Conservation (phyloP, 2,888 invertebrate genomes). For the Amiota mariae region DNA sequence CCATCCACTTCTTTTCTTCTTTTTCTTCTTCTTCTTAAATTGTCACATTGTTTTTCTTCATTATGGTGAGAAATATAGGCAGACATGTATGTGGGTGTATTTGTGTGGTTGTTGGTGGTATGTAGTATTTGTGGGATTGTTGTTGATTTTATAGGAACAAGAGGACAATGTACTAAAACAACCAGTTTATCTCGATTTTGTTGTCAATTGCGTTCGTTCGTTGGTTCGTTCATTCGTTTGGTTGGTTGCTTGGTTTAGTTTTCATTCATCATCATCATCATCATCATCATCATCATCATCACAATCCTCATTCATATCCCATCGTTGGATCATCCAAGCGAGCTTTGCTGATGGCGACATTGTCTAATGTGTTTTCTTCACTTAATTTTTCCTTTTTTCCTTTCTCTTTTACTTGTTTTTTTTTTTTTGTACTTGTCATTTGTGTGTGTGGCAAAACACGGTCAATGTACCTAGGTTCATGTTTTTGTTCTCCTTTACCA, state of each 20-base stretch:
- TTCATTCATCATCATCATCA: too few species aligned
- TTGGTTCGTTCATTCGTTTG: too few species aligned
- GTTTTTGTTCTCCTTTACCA: too few species aligned
- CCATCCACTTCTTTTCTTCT: too few species aligned
- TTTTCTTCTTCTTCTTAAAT: too few species aligned
- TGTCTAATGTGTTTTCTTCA: not conserved
- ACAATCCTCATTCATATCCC: too few species aligned
- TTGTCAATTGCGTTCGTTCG: slow-evolving; percentile 3
- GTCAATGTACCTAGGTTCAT: slow-evolving; percentile 20
- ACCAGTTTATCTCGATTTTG: slow-evolving; percentile 30
- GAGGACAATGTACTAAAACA: not conserved
- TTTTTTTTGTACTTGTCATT: not conserved
- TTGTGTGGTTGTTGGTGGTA: not conserved
- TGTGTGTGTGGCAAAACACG: slow-evolving; percentile 11
- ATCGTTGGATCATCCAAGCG: too few species aligned
- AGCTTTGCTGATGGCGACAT: not conserved
- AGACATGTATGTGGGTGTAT: not conserved
- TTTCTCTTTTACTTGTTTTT: too few species aligned
- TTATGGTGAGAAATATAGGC: slow-evolving; percentile 12
- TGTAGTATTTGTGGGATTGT: not conserved
- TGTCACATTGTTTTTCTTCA: slow-evolving; percentile 25
- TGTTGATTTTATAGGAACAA: slow-evolving; percentile 4
- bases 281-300: too few species aligned
- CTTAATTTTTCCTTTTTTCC: not conserved
- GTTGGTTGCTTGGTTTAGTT: too few species aligned